phyloP scores from a whole-genome alignment of 2,113 vertebrate species.

The Gavialis gangeticus region DNA sequence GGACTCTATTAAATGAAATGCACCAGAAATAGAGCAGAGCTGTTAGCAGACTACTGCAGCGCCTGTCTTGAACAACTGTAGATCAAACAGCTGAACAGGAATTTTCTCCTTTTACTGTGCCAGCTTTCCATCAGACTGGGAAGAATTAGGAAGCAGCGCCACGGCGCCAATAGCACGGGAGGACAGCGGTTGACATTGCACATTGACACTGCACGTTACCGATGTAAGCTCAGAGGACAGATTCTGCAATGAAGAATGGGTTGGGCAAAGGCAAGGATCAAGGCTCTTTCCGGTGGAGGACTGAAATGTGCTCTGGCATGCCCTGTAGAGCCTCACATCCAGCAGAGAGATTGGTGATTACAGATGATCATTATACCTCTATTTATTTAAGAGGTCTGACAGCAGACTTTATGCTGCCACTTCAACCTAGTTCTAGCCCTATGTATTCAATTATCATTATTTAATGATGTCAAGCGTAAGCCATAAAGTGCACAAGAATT shows the following conservation, averaged over 20 bases:
- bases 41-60: background rate
- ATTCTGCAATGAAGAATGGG: background rate
- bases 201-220: background rate
- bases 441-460: slow-evolving; percentile 14
- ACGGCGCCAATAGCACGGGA: background rate
- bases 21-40: background rate
- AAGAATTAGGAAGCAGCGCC: background rate
- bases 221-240: background rate
- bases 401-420: background rate
- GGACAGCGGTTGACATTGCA: background rate
- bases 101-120: background rate
- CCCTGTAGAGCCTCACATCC: background rate
- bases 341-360: slow-evolving; percentile 12
- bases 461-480: slow-evolving; percentile 38
- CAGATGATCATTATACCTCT: background rate
- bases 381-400: background rate
- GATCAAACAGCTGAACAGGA: background rate
- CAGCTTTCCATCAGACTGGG: background rate
- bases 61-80: background rate
- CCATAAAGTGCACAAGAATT: background rate
- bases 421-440: background rate
- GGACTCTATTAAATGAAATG: slow-evolving; percentile 1
- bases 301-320: background rate
- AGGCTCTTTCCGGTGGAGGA: slow-evolving; percentile 4
- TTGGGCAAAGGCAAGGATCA: background rate